Evolutionary conservation across 2,113 vertebrate genomes (phyloP).

Genomic region (Lethenteron camtschaticum): DNA sequence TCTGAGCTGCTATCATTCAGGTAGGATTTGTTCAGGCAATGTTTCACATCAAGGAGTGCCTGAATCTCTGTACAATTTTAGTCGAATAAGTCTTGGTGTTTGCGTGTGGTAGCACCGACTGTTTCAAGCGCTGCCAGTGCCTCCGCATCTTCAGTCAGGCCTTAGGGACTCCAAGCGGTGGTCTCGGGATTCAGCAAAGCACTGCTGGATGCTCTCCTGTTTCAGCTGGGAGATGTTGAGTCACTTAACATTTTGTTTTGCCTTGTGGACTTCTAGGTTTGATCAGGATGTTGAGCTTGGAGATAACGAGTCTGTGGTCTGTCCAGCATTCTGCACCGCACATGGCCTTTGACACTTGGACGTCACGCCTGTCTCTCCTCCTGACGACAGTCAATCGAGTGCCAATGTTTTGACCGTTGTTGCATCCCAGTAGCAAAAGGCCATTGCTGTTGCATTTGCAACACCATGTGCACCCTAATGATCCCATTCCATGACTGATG

Average conservation of each 20-base stretch:
- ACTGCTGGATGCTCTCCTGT: background rate
- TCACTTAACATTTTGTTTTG: background rate
- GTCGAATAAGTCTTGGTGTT: background rate
- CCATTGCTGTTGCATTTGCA: background rate
- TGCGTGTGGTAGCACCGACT: background rate
- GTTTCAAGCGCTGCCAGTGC: background rate
- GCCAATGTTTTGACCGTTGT: background rate
- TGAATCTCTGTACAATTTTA: background rate
- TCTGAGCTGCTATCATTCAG: background rate
- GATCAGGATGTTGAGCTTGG: background rate
- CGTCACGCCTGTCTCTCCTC: background rate
- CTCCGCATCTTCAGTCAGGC: background rate
- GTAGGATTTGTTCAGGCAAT: background rate
- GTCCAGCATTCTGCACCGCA: background rate
- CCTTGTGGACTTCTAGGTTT: background rate
- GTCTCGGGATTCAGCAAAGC: background rate
- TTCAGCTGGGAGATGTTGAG: background rate
- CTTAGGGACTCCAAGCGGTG: background rate
- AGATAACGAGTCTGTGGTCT: background rate
- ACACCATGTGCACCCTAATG: background rate
- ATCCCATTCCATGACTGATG: background rate
- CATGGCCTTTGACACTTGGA: background rate
- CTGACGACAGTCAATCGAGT: background rate
- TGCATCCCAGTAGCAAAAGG: background rate
- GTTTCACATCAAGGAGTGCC: background rate